Evolutionary conservation across 2,113 vertebrate genomes (phyloP).

Genomic region (Sula dactylatra): DNA sequence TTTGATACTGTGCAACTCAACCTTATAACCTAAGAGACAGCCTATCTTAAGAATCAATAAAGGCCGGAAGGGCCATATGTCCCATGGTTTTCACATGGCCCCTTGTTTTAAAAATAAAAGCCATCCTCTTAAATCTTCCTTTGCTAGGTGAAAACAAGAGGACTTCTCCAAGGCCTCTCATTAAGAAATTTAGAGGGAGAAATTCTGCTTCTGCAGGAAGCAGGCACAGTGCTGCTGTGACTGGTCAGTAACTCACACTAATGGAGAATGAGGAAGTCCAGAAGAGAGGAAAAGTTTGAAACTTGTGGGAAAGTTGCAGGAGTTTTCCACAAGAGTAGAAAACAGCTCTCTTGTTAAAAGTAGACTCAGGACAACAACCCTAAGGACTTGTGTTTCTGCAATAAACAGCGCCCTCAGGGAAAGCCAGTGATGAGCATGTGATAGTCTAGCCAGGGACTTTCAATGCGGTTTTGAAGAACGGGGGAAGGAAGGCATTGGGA

Average conservation of each 20-base stretch:
- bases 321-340: background rate
- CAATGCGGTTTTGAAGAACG: background rate
- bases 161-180: background rate
- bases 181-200: background rate
- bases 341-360: background rate
- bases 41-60: background rate
- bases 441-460: background rate
- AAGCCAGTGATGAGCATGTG: background rate
- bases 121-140: background rate
- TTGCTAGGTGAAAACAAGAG: background rate
- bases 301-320: background rate
- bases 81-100: background rate
- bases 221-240: background rate
- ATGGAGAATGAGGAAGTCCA: background rate
- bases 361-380: background rate
- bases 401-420: background rate
- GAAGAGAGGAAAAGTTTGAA: background rate
- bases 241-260: background rate
- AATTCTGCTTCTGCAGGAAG: background rate
- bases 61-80: background rate
- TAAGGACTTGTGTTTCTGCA: background rate
- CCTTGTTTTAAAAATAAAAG: background rate
- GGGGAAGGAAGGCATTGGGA: background rate
- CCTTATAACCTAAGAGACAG: background rate
- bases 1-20: background rate